Conservation (phyloP, 2,888 invertebrate species). For the Pantelozetes paolii region DNA sequence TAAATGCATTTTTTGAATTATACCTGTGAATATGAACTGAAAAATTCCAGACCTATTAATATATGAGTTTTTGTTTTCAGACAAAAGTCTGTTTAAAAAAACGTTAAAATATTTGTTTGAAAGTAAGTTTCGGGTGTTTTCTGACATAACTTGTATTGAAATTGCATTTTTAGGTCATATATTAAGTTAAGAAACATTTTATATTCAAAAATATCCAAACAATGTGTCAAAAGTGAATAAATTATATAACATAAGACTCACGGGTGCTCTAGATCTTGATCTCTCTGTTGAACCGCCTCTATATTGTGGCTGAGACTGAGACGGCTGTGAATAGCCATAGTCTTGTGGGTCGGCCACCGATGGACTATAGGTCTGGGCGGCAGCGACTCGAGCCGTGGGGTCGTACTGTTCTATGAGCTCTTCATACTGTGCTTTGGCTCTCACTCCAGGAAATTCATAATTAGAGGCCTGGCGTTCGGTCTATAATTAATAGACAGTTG, state of each 20-base stretch:
- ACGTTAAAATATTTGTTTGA: neutral
- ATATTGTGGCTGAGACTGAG: constrained; percentile 4
- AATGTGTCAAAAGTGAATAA: neutral
- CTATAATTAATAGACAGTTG: constrained; percentile 30
- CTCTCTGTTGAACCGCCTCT: constrained; percentile 15
- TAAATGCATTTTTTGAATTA: neutral
- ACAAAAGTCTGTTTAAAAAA: too few species aligned
- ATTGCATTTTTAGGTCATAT: constrained; percentile 10
- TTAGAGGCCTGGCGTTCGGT: constrained; percentile 2
- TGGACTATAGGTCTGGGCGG: constrained; percentile 37
- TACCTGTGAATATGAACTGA: neutral
- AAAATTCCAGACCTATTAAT: neutral
- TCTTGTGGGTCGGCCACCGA: constrained; percentile 37
- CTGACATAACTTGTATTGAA: neutral
- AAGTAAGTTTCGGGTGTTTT: constrained; percentile 6
- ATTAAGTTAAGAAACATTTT: neutral
- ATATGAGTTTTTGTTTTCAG: too few species aligned
- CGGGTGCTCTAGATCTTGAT: constrained; percentile 5
- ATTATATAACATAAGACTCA: neutral
- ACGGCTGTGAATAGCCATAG: constrained; percentile 22
- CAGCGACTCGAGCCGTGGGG: neutral
- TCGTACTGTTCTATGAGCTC: constrained; percentile 35
- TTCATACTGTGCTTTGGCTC: constrained; percentile 30
- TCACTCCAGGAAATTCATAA: constrained; percentile 25
- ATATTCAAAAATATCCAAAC: neutral